These are phyloP conservation scores for Halcyon smyrnensis DNA, from an alignment of 2,797 vertebrate genomes.

Conservation along the genomic window DNA sequence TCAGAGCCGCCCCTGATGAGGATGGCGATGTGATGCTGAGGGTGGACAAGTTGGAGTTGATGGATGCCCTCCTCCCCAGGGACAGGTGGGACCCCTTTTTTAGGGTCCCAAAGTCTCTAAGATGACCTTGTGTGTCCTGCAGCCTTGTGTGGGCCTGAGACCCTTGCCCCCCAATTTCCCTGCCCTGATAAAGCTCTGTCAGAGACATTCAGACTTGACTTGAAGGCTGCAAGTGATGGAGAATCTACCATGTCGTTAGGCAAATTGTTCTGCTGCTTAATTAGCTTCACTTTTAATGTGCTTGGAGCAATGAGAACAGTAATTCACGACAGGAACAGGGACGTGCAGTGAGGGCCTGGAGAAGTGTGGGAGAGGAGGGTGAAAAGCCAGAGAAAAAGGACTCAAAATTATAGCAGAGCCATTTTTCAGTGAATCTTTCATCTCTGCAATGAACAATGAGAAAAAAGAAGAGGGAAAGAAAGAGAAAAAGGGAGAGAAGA, in stretches of 20 bases:
- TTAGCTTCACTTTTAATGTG: slow-evolving; percentile 66
- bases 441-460: neutral
- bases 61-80: neutral
- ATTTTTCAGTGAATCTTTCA: slow-evolving; percentile 3
- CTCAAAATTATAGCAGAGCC: slow-evolving; percentile 22
- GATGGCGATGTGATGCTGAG: neutral
- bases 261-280: slow-evolving; percentile 71
- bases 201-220: neutral
- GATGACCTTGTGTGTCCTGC: neutral
- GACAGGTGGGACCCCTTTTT: neutral
- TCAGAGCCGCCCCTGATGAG: neutral
- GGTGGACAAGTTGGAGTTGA: neutral
- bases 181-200: neutral
- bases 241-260: slow-evolving; percentile 59
- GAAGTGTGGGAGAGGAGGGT: slow-evolving; percentile 8
- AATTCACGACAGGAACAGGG: slow-evolving; percentile 23
- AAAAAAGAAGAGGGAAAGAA: neutral
- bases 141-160: fast-evolving
- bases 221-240: slow-evolving; percentile 62
- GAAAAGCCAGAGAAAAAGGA: neutral
- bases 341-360: neutral
- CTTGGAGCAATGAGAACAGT: slow-evolving; percentile 64
- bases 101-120: neutral
- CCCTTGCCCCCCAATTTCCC: neutral
- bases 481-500: neutral